Percentiles rank a stretch among this genome's conserved stretches.
Evolutionary conservation across 2,888 invertebrate genomes (phyloP).

Genomic region (Campoplex capitator): DNA sequence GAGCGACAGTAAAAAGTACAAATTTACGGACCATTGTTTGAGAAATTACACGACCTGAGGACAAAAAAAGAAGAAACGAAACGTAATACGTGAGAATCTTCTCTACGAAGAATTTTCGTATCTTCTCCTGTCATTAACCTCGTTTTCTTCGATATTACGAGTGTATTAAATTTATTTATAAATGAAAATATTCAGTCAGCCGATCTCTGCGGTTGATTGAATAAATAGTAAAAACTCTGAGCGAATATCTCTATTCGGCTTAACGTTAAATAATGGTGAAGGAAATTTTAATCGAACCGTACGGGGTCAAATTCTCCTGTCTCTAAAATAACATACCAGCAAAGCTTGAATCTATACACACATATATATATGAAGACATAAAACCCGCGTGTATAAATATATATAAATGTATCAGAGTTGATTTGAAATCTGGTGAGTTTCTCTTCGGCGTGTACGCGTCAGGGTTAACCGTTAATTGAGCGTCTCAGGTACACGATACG

Average conservation of each 20-base stretch:
- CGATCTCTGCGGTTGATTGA: too few relatives aligned
- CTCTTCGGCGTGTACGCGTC: conserved; percentile 64
- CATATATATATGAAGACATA: too few relatives aligned
- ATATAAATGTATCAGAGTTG: background rate
- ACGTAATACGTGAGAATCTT: background rate
- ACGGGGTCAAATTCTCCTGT: background rate
- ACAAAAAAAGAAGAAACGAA: background rate
- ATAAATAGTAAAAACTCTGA: too few relatives aligned
- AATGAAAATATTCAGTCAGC: too few relatives aligned
- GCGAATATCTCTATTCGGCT: background rate
- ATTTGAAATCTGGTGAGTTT: conserved; percentile 1
- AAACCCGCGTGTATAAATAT: too few relatives aligned
- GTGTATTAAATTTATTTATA: too few relatives aligned
- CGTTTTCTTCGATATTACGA: background rate
- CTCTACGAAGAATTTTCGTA: background rate
- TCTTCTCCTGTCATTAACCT: background rate
- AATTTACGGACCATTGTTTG: conserved; percentile 9
- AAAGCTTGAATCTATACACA: too few relatives aligned
- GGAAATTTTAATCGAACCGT: background rate
- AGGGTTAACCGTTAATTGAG: conserved; percentile 78
- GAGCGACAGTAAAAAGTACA: background rate
- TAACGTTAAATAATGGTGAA: background rate
- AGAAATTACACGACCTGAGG: background rate
- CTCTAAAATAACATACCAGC: background rate
- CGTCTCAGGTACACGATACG: conserved; percentile 71